phyloP scores from a whole-genome alignment of 2,888 invertebrate species.

The Leptopterna dolabrata region DNA sequence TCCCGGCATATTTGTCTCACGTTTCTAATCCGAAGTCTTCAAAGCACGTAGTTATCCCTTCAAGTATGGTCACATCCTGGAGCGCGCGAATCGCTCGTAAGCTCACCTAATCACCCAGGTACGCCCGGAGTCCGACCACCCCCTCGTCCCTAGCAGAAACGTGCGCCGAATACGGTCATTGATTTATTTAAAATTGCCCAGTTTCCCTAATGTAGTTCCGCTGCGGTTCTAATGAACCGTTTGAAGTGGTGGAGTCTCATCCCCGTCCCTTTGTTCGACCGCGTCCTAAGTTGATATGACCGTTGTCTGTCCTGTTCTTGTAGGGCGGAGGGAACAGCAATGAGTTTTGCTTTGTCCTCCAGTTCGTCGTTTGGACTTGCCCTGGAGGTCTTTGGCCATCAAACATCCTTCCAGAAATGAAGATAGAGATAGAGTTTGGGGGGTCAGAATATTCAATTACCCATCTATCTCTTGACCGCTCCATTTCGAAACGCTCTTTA shows the following conservation, averaged over 20 bases:
- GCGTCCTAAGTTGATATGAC: conserved; percentile 8
- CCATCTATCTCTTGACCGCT: conserved; percentile 1
- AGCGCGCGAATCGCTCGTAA: conserved; percentile 17
- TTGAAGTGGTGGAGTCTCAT: conserved; percentile 39
- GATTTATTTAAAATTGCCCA: conserved; percentile 50
- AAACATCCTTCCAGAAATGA: conserved; percentile 26
- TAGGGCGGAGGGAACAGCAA: neutral
- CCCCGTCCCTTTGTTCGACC: neutral
- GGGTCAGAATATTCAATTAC: conserved; percentile 47
- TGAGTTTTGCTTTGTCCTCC: conserved; percentile 49
- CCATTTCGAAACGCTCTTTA: conserved; percentile 39
- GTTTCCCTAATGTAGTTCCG: conserved; percentile 47
- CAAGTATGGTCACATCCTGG: conserved; percentile 44
- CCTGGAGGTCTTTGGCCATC: neutral
- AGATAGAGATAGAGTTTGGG: neutral
- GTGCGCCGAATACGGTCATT: conserved; percentile 47
- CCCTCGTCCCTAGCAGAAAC: neutral
- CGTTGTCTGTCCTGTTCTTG: conserved; percentile 12
- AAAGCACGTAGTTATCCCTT: conserved; percentile 45
- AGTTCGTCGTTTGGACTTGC: neutral
- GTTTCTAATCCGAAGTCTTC: conserved; percentile 33
- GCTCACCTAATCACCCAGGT: conserved; percentile 23
- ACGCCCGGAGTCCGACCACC: neutral
- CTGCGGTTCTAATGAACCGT: conserved; percentile 51
- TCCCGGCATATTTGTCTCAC: conserved; percentile 3